Evolutionary conservation across 1,140 invertebrate genomes (phyloP).

Genomic region (Ceratitis capitata): DNA sequence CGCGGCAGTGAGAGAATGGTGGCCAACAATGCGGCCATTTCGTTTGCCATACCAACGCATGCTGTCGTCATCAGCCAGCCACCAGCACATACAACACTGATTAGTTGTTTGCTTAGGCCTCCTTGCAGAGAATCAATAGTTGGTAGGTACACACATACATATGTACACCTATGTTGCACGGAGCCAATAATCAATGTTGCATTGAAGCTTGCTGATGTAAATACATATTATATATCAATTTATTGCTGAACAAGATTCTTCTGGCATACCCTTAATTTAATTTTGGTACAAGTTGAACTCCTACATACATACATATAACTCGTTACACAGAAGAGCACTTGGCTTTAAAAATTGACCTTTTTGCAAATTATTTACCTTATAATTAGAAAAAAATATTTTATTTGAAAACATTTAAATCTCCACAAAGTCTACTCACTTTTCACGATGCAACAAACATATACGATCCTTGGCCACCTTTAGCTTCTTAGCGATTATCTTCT

Average conservation of each 20-base stretch:
- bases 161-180: not conserved
- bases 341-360: too few species aligned
- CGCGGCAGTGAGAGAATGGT: not conserved
- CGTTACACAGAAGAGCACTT: too few species aligned
- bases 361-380: too few species aligned
- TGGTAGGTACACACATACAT: not conserved
- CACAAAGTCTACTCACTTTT: conserved; percentile 76
- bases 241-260: not conserved
- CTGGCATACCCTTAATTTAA: not conserved
- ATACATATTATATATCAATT: not conserved
- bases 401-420: not conserved
- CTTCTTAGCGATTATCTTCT: conserved; percentile 90
- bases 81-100: not conserved
- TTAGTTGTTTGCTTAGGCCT: not conserved
- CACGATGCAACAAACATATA: conserved; percentile 88
- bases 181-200: not conserved
- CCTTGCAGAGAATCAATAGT: not conserved
- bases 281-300: not conserved
- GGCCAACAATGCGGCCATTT: conserved; percentile 16
- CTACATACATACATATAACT: not conserved
- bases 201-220: not conserved
- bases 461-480: conserved; percentile 91
- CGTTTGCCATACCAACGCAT: not conserved
- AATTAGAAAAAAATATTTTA: not conserved
- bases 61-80: not conserved